These are phyloP conservation scores for Oncorhynchus clarkii DNA, from an alignment of 2,113 vertebrate genomes.

Conservation along the genomic window DNA sequence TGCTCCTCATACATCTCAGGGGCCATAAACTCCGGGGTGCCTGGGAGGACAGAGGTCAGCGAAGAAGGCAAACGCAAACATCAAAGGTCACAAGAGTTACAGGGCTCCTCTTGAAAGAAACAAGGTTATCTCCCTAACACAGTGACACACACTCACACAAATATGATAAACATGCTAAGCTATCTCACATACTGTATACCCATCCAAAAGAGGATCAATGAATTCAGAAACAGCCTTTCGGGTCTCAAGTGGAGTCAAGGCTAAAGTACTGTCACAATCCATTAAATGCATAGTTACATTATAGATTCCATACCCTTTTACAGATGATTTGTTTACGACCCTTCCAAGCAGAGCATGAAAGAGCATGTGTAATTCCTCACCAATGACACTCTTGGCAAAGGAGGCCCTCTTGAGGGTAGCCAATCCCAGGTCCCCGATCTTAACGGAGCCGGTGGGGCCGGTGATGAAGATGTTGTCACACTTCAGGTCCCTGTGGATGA, in stretches of 20 bases:
- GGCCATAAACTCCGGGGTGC: slow-evolving; percentile 98
- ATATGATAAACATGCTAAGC: background rate
- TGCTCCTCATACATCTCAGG: slow-evolving; percentile 99
- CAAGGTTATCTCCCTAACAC: background rate
- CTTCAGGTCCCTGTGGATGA: slow-evolving; percentile 98
- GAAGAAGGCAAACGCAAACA: background rate
- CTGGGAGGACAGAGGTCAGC: slow-evolving; percentile 61
- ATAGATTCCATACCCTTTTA: background rate
- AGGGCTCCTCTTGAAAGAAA: background rate
- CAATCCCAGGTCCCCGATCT: slow-evolving; percentile 94
- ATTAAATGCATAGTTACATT: background rate
- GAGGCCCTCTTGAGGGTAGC: slow-evolving; percentile 96
- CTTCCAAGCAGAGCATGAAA: background rate
- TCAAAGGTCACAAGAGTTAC: background rate
- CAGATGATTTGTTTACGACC: background rate
- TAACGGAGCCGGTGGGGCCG: slow-evolving; percentile 96
- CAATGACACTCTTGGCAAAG: slow-evolving; percentile 97
- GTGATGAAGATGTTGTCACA: slow-evolving; percentile 99
- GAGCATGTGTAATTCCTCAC: slow-evolving; percentile 60
- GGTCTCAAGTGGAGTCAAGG: background rate
- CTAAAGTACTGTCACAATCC: background rate
- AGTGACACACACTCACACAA: background rate
- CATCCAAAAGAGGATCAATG: background rate
- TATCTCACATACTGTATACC: background rate
- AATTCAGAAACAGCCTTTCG: background rate